phyloP scores from a whole-genome alignment of 2,113 vertebrate species.

The Puntigrus tetrazona region DNA sequence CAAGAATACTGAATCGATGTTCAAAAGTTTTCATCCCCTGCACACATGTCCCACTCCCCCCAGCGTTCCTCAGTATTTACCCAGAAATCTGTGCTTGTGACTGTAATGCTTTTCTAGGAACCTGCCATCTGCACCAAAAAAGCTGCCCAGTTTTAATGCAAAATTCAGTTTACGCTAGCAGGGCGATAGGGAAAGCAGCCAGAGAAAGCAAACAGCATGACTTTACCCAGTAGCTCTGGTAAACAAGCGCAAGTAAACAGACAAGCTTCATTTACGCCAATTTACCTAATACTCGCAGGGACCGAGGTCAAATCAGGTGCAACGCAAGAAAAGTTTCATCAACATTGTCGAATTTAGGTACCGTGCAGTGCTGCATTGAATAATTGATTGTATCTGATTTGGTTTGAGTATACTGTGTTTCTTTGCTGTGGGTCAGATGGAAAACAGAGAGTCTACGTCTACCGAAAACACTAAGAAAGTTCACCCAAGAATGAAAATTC shows the following conservation, averaged over 20 bases:
- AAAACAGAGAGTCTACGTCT: background rate
- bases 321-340: background rate
- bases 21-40: background rate
- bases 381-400: background rate
- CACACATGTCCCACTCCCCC: background rate
- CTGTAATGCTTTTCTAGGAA: background rate
- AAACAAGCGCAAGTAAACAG: slow-evolving; percentile 47
- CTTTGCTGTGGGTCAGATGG: background rate
- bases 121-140: slow-evolving; percentile 5
- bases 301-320: slow-evolving; percentile 29
- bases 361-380: background rate
- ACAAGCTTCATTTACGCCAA: slow-evolving; percentile 39
- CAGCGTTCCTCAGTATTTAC: background rate
- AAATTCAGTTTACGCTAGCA: slow-evolving; percentile 14
- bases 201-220: slow-evolving; percentile 31
- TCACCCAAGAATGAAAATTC: background rate
- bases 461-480: background rate
- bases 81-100: background rate
- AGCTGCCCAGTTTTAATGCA: slow-evolving; percentile 27
- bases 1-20: background rate
- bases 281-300: slow-evolving; percentile 18
- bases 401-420: background rate
- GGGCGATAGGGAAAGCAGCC: slow-evolving; percentile 19
- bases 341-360: background rate
- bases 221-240: slow-evolving; percentile 22